Conservation (phyloP, 2,797 vertebrate species). For the Esox lucius region DNA sequence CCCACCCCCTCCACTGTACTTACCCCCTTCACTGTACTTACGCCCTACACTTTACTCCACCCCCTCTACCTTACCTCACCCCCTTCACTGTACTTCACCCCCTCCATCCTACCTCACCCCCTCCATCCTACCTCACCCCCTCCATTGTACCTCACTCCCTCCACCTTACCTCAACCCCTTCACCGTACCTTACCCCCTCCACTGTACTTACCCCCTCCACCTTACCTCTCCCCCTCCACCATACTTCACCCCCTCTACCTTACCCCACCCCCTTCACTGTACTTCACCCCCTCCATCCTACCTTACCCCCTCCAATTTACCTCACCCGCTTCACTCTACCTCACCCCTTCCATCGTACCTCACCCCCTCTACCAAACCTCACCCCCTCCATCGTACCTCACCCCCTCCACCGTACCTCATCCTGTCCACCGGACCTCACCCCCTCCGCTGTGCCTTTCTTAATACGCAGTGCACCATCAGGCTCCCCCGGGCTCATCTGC, state of each 20-base stretch:
- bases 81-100: constrained; percentile 61
- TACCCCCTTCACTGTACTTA: no score
- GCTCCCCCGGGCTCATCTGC: constrained; percentile 80
- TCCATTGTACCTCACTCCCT: constrained; percentile 56
- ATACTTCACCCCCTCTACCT: no score
- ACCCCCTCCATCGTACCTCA: constrained; percentile 58
- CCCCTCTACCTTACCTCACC: no score
- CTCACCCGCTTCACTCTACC: constrained; percentile 59
- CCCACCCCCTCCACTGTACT: no score
- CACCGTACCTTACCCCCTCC: constrained; percentile 54
- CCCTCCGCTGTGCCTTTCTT: constrained; percentile 67
- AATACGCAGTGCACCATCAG: constrained; percentile 74
- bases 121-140: constrained; percentile 57
- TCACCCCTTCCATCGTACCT: constrained; percentile 59
- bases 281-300: constrained; percentile 45
- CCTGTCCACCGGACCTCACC: constrained; percentile 50
- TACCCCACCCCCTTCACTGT: no score
- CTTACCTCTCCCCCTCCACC: no score
- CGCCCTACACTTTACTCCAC: no score
- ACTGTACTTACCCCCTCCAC: not conserved
- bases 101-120: no score
- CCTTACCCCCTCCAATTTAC: constrained; percentile 60
- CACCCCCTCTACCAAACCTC: not conserved
- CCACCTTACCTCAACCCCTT: constrained; percentile 36
- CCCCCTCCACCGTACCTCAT: constrained; percentile 24